Evolutionary conservation across 23 tunicate genomes (phyloP).

Genomic region (Phallusia fumigata): DNA sequence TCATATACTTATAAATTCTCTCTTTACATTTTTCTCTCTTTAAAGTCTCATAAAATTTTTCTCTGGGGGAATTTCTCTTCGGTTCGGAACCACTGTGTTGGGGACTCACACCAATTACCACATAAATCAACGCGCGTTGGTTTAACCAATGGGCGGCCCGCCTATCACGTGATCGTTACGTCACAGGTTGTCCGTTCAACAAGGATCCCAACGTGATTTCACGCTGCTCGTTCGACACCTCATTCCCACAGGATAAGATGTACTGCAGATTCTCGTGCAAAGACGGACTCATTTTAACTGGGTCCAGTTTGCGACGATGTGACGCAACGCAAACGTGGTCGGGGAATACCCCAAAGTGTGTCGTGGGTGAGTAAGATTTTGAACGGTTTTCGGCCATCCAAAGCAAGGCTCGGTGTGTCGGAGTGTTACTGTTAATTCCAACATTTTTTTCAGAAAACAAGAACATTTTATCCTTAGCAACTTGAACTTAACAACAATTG

Average conservation of each 20-base stretch:
- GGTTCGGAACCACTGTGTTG: too few relatives aligned
- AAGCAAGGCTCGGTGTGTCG: too few relatives aligned
- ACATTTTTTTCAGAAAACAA: too few relatives aligned
- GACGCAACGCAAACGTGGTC: conserved; percentile 58
- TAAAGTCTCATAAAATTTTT: too few relatives aligned
- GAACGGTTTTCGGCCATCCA: too few relatives aligned
- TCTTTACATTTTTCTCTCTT: too few relatives aligned
- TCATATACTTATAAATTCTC: too few relatives aligned
- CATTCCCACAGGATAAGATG: conserved; percentile 35
- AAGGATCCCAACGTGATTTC: conserved; percentile 19
- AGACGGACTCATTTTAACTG: conserved; percentile 32
- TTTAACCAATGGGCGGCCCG: neutral
- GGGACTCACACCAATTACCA: too few relatives aligned
- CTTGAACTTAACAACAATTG: too few relatives aligned
- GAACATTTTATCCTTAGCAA: too few relatives aligned
- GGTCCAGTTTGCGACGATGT: conserved; percentile 34
- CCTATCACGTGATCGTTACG: neutral
- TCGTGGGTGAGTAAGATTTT: conserved; percentile 37
- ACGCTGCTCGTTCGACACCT: conserved; percentile 48
- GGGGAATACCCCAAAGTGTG: conserved; percentile 49
- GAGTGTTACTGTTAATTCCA: too few relatives aligned
- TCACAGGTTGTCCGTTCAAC: conserved; percentile 52
- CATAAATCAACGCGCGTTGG: neutral
- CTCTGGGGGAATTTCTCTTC: too few relatives aligned
- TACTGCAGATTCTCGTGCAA: conserved; percentile 57